phyloP scores from a whole-genome alignment of 2,113 vertebrate genomes.

The Machaerirhynchus nigripectus region DNA sequence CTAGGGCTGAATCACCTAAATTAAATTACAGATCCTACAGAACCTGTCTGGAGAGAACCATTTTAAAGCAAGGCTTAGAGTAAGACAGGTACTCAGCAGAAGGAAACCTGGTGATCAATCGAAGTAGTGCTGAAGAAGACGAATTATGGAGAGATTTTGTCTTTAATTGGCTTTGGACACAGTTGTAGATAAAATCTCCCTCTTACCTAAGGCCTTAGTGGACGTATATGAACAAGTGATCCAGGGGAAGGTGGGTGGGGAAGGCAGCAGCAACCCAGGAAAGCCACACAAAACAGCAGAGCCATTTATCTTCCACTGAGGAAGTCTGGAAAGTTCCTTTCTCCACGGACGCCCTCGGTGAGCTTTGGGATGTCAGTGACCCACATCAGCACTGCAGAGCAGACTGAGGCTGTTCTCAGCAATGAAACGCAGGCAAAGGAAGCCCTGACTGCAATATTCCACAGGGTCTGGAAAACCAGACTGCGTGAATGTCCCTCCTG shows the following conservation, averaged over 20 bases:
- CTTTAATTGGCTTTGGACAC: neutral
- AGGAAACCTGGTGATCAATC: neutral
- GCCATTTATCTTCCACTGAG: neutral
- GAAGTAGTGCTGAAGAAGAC: neutral
- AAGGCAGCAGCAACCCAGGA: neutral
- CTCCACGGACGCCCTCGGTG: neutral
- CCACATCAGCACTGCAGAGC: neutral
- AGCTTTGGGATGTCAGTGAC: neutral
- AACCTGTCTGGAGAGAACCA: neutral
- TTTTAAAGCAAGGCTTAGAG: neutral
- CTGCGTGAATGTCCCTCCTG: neutral
- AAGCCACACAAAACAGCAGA: neutral
- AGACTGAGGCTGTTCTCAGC: neutral
- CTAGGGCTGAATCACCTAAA: constrained; percentile 12
- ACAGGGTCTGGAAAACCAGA: neutral
- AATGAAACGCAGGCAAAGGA: neutral
- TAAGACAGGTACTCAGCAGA: neutral
- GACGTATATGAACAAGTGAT: neutral
- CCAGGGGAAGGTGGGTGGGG: neutral
- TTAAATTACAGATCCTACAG: neutral
- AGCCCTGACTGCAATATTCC: neutral
- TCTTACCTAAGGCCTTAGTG: neutral
- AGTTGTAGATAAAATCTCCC: neutral
- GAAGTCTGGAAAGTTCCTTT: neutral
- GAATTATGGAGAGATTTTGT: neutral